These are phyloP conservation scores for Drosophila bunnanda DNA, from an alignment of 2,888 invertebrate genomes.

Conservation along the genomic window DNA sequence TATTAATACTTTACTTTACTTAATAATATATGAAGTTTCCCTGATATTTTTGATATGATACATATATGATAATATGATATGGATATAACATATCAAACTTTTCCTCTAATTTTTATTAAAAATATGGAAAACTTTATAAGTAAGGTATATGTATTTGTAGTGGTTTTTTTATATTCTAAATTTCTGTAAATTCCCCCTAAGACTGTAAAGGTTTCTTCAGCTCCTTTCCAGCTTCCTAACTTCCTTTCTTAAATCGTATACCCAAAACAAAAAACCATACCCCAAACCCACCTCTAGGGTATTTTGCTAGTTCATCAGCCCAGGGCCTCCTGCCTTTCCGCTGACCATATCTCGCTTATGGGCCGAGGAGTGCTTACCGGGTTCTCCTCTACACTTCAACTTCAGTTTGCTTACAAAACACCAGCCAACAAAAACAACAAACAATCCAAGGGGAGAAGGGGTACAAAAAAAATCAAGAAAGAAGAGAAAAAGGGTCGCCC, in stretches of 20 bases:
- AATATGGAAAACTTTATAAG: background rate
- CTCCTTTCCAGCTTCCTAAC: too few species aligned
- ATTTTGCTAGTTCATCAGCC: slow-evolving; percentile 10
- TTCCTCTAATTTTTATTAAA: too few species aligned
- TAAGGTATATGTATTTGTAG: too few species aligned
- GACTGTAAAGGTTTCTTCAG: background rate
- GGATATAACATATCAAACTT: too few species aligned
- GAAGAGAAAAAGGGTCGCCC: slow-evolving; percentile 44
- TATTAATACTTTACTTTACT: too few species aligned
- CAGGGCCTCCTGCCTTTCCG: slow-evolving; percentile 1
- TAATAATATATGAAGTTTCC: too few species aligned
- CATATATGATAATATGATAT: too few species aligned
- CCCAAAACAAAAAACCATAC: background rate
- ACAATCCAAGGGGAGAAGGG: slow-evolving; percentile 45
- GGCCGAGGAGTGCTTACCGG: slow-evolving; percentile 41
- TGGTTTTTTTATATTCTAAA: background rate
- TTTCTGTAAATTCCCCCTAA: background rate
- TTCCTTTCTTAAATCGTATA: too few species aligned
- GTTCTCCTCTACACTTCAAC: slow-evolving; percentile 45
- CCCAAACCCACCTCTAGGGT: slow-evolving; percentile 10
- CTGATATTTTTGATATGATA: too few species aligned
- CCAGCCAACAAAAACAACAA: slow-evolving; percentile 59
- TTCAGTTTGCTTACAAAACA: slow-evolving; percentile 77
- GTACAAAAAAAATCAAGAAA: background rate
- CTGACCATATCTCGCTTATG: slow-evolving; percentile 54